Evolutionary conservation across 2,797 vertebrate species (phyloP).

Genomic region (Megaceryle alcyon): DNA sequence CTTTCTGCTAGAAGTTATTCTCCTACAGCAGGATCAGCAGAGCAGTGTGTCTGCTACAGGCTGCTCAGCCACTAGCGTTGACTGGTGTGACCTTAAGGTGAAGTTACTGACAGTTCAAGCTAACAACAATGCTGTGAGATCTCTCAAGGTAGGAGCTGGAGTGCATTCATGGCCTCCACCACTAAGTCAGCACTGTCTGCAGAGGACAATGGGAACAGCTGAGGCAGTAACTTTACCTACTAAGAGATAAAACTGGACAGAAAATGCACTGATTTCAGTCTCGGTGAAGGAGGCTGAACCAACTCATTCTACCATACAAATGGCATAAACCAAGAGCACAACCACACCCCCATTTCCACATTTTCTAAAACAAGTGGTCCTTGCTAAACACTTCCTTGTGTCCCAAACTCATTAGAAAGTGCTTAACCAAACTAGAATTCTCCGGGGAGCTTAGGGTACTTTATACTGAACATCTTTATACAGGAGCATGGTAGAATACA

Average conservation of each 20-base stretch:
- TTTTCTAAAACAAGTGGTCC: background rate
- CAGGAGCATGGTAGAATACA: background rate
- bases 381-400: background rate
- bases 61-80: background rate
- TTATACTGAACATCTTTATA: background rate
- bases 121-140: background rate
- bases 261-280: background rate
- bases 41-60: background rate
- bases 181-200: background rate
- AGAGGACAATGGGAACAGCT: background rate
- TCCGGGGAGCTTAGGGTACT: background rate
- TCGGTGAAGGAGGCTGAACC: background rate
- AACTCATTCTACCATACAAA: background rate
- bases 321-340: background rate
- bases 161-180: background rate
- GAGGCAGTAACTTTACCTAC: background rate
- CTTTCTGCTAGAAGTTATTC: background rate
- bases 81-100: background rate
- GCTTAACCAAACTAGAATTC: background rate
- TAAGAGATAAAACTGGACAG: fast-evolving
- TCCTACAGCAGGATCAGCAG: background rate
- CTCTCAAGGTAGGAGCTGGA: background rate
- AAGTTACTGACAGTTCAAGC: background rate
- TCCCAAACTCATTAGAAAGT: background rate
- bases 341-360: background rate